Base-by-base conservation (phyloP, 2,888 invertebrate species). In the Troides aeacus region DNA sequence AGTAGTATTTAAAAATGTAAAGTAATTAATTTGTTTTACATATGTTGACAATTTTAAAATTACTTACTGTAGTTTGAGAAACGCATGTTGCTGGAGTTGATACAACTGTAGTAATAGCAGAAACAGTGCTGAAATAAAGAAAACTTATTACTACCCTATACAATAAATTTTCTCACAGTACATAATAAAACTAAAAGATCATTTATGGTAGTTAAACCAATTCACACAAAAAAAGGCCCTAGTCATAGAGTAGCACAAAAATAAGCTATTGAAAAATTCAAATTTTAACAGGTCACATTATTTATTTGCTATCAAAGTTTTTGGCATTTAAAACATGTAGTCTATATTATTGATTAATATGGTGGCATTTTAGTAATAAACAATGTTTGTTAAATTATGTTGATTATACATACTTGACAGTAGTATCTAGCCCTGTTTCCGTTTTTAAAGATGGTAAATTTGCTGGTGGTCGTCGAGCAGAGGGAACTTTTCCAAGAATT, bases 371-470 rank as follows among this genome's bases (percentile, higher is more conserved):
- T n/a, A 53, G 18, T 10, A 18, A 53, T 53, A n/a, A n/a, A 5
- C 18, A n/a, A 53, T 53, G n/a, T n/a, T 53, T n/a, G n/a, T 8
- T 53, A 53, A 18, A n/a, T 53, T 7, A 17, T 18, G 18, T 15
- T 1, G 2, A 53, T 53, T n/a, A n/a, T 62, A 81, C 89, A 84
- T 84, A 92, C 92, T 87, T 92, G 80, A 88, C 78, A 81, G 86
- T 92, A 75, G 93, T 82, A 79, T 93, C 93, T 83, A 90, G 92
- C 80, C 93, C 93, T 82, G 93, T 94, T 94, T 99, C 99, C 90
- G 99, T 98, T 95, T 98, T 99, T 94, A 99, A 94, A 95, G 99
- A 99, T 89, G 99, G 99, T 93, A 99, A 94, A 94, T 99, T 98
- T 89, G 98, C 98, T 92, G 99, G 99, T 94, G 99, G 98, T 92